These are phyloP conservation scores for Coreius guichenoti DNA, from an alignment of 2,797 vertebrate genomes.

Conservation along the genomic window DNA sequence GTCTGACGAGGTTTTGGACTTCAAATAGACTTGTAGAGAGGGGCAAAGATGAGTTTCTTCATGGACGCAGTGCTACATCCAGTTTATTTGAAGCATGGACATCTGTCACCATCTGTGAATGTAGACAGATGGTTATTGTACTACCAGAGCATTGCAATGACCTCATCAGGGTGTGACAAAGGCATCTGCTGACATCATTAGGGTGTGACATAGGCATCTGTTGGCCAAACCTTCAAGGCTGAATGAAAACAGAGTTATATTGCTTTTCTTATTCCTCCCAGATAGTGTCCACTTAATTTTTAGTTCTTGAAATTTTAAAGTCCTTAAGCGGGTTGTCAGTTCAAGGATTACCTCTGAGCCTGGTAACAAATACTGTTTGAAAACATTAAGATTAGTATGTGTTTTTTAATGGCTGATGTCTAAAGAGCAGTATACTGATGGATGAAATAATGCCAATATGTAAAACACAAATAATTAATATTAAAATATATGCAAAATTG, in stretches of 20 bases:
- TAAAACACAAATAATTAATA: neutral
- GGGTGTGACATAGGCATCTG: slow-evolving; percentile 26
- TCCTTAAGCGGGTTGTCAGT: neutral
- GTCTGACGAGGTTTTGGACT: slow-evolving; percentile 43
- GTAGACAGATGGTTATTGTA: slow-evolving; percentile 42
- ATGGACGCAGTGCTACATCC: slow-evolving; percentile 51
- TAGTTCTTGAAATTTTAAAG: neutral
- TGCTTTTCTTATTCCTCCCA: neutral
- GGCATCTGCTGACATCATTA: slow-evolving; percentile 54
- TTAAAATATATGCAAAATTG: neutral
- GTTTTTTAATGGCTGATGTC: neutral
- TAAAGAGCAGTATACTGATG: neutral
- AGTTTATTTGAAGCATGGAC: slow-evolving; percentile 67
- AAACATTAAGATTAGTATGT: neutral
- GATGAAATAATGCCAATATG: neutral
- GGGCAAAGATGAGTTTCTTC: slow-evolving; percentile 15
- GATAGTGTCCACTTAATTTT: neutral
- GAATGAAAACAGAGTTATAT: slow-evolving; percentile 4
- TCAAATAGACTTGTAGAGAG: slow-evolving; percentile 40
- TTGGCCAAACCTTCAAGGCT: slow-evolving; percentile 31
- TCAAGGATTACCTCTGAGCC: neutral
- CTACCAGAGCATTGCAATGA: slow-evolving; percentile 39
- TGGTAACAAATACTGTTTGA: neutral
- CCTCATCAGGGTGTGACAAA: slow-evolving; percentile 46
- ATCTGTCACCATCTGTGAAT: slow-evolving; percentile 64